phyloP scores from a whole-genome alignment of 1,140 invertebrate species.

The Drosophila equinoxialis region DNA sequence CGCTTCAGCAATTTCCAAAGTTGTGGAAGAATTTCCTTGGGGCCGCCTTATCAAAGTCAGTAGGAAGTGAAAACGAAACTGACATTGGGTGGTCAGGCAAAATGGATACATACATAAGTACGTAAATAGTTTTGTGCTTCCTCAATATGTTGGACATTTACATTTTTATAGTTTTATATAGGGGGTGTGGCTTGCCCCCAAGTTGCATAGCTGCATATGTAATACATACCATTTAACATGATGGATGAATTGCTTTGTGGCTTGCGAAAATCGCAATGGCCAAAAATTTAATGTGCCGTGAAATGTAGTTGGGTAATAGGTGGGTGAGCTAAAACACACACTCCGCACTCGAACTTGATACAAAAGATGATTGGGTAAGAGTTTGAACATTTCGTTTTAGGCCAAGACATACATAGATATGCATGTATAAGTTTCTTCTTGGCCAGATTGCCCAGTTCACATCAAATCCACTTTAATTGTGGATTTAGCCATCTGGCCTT shows the following conservation, averaged over 20 bases:
- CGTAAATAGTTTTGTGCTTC: conserved; percentile 1
- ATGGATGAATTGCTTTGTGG: conserved; percentile 16
- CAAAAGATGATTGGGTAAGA: conserved; percentile 4
- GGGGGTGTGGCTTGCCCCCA: conserved; percentile 8
- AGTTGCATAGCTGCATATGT: conserved; percentile 13
- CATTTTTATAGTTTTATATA: background rate
- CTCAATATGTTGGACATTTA: background rate
- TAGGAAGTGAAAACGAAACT: conserved; percentile 15
- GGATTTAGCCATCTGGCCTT: conserved; percentile 29
- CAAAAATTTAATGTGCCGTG: conserved; percentile 24
- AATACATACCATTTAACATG: conserved; percentile 12
- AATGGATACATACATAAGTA: background rate
- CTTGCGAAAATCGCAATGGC: conserved; percentile 18
- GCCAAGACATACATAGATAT: too few relatives aligned
- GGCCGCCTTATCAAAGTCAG: conserved; percentile 16
- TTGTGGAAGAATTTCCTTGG: conserved; percentile 14
- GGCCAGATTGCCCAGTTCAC: background rate
- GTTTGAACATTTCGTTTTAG: background rate
- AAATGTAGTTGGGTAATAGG: conserved; percentile 16
- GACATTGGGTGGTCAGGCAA: conserved; percentile 8
- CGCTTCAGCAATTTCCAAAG: conserved; percentile 16
- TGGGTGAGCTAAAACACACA: background rate
- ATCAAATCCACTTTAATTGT: conserved; percentile 4
- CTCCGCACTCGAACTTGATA: background rate
- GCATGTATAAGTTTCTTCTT: background rate